phyloP scores from a whole-genome alignment of 2,113 vertebrate species.

The Petroica traversi region DNA sequence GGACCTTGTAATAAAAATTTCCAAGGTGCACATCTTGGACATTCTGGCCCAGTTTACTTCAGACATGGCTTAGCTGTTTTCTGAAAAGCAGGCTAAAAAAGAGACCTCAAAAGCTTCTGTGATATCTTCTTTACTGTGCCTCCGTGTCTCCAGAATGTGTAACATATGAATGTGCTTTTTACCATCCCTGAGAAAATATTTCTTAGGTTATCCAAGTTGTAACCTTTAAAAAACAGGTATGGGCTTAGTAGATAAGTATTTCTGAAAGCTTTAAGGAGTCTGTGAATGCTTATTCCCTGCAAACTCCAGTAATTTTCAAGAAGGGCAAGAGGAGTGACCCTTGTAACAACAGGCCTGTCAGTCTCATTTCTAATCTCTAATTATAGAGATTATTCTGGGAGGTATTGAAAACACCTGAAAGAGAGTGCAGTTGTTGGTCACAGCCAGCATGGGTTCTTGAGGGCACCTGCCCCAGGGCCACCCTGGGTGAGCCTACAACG shows the following conservation, averaged over 20 bases:
- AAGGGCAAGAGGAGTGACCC: neutral
- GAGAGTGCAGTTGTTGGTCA: fast-evolving
- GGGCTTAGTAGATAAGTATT: neutral
- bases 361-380: neutral
- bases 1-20: neutral
- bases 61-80: neutral
- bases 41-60: neutral
- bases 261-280: neutral
- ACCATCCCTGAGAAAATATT: neutral
- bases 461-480: neutral
- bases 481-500: fast-evolving
- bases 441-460: no score
- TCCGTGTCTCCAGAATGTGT: neutral
- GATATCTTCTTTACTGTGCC: neutral
- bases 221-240: neutral
- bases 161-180: neutral
- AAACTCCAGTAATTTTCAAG: neutral
- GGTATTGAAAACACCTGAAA: neutral
- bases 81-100: neutral
- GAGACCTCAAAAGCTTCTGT: neutral
- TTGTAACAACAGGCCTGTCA: neutral
- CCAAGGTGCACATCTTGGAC: neutral
- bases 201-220: neutral
- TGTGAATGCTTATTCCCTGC: neutral
- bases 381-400: neutral